Conservation (phyloP, 2,888 invertebrate species). For the Strigamia crassipes region DNA sequence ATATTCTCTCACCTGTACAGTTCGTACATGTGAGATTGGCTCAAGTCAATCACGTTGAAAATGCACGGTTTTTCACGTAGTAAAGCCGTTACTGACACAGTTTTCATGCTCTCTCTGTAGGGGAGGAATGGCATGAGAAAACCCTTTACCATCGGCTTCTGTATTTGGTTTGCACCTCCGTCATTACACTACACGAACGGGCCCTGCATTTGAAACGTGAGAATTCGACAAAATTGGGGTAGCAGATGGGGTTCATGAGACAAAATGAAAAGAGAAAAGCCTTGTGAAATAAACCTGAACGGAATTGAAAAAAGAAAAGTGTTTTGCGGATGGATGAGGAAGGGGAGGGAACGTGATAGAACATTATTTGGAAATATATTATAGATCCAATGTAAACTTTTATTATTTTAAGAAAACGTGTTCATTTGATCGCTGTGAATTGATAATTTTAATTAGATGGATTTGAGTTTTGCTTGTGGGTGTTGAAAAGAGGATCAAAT, state of each 20-base stretch:
- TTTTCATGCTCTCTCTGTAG: constrained; percentile 26
- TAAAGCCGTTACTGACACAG: constrained; percentile 16
- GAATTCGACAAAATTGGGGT: constrained; percentile 18
- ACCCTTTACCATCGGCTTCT: constrained; percentile 12
- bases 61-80: constrained; percentile 3
- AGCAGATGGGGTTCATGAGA: constrained; percentile 30
- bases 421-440: neutral
- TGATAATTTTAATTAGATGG: constrained; percentile 5
- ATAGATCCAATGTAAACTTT: neutral
- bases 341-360: neutral
- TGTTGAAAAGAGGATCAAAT: constrained; percentile 19
- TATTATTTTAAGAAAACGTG: neutral
- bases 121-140: constrained; percentile 5
- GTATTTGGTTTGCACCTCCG: constrained; percentile 23
- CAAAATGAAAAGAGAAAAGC: constrained; percentile 18
- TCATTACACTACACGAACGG: constrained; percentile 25
- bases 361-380: neutral
- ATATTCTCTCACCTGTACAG: constrained; percentile 20
- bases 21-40: constrained; percentile 3
- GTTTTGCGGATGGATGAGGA: neutral
- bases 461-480: neutral
- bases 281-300: neutral
- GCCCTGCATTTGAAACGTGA: constrained; percentile 17
- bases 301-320: neutral
- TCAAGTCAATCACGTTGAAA: constrained; percentile 23